phyloP scores from a whole-genome alignment of 1,140 invertebrate species.

The Pseudomyrmex gracilis region DNA sequence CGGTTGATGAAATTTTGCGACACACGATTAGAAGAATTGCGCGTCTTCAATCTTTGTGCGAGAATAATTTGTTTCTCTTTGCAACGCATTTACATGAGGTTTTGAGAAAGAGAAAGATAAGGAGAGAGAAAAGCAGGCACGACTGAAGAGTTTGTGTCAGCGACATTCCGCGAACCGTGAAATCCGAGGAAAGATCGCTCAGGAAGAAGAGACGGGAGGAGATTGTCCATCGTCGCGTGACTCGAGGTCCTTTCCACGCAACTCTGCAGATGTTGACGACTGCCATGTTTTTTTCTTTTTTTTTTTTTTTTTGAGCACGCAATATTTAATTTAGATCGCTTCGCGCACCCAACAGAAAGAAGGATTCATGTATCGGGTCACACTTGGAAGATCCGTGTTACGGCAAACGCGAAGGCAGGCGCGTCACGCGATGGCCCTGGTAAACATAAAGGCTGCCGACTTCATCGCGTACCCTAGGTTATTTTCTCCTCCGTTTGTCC shows the following conservation, averaged over 20 bases:
- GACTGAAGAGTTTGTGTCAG: constrained; percentile 26
- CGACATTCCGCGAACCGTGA: constrained; percentile 49
- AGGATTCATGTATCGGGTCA: constrained; percentile 43
- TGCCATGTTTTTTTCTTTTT: constrained; percentile 30
- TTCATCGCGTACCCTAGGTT: constrained; percentile 52
- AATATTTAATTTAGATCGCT: constrained; percentile 60
- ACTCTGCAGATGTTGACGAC: constrained; percentile 63
- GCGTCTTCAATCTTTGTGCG: constrained; percentile 30
- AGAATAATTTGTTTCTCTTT: constrained; percentile 37
- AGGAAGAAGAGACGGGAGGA: not conserved
- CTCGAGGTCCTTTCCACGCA: constrained; percentile 63
- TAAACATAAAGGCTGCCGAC: constrained; percentile 54
- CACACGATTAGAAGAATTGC: constrained; percentile 24
- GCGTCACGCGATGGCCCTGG: constrained; percentile 55
- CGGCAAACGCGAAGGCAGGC: constrained; percentile 32
- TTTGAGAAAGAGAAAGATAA: not conserved
- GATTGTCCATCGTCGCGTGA: constrained; percentile 67
- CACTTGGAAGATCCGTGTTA: constrained; percentile 49
- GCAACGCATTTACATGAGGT: constrained; percentile 2
- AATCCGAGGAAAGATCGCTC: constrained; percentile 17
- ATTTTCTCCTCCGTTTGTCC: constrained; percentile 58
- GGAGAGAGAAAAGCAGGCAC: not conserved
- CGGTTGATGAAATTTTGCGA: not conserved
- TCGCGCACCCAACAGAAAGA: constrained; percentile 1
- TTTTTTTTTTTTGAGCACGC: constrained; percentile 30